phyloP scores from a whole-genome alignment of 2,113 vertebrate genomes.

The Boulengeromyrus knoepffleri region DNA sequence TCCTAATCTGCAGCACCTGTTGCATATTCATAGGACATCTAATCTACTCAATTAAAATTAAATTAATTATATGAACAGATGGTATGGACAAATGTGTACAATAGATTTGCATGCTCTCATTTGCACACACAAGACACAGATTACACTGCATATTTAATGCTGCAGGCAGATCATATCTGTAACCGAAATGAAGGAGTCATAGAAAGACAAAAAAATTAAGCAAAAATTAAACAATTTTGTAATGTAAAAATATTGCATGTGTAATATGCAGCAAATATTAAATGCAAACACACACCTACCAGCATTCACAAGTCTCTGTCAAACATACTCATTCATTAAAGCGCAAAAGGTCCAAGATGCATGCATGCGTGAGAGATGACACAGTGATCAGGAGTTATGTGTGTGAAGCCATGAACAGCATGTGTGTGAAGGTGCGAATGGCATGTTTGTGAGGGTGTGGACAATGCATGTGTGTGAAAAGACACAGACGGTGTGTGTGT shows the following conservation, averaged over 20 bases:
- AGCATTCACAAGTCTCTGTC: background rate
- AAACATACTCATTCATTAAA: background rate
- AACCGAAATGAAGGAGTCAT: background rate
- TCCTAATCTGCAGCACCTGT: conserved; percentile 18
- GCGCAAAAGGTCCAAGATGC: background rate
- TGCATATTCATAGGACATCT: conserved; percentile 30
- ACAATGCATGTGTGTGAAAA: background rate
- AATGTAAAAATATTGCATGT: background rate
- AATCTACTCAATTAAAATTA: conserved; percentile 40
- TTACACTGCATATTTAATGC: conserved; percentile 24
- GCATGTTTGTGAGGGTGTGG: background rate
- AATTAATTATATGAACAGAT: conserved; percentile 41
- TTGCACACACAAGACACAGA: conserved; percentile 26
- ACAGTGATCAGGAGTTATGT: background rate
- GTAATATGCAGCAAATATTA: background rate
- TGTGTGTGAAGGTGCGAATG: background rate
- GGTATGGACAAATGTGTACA: conserved; percentile 37
- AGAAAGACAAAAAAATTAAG: background rate
- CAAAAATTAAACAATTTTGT: background rate
- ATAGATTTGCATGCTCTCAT: conserved; percentile 26
- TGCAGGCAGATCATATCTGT: background rate
- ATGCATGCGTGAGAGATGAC: background rate
- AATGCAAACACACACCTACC: background rate
- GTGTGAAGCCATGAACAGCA: background rate
- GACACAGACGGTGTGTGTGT: background rate